phyloP scores from a whole-genome alignment of 2,888 invertebrate species.

The Lepidocyrtoides sp. region DNA sequence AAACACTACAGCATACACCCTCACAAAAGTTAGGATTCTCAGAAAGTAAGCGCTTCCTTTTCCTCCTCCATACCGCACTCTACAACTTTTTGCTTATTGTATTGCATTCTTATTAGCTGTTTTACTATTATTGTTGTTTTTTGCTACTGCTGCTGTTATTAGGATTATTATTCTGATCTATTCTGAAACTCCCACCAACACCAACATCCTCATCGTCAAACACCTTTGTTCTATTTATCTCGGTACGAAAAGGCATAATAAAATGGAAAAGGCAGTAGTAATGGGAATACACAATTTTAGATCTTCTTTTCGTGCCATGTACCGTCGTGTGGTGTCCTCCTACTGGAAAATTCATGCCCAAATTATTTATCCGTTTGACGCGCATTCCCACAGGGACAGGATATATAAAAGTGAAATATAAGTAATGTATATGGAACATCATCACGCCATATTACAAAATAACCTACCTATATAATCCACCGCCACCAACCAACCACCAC shows the following conservation, averaged over 20 bases:
- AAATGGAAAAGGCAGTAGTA: not conserved
- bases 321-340: not conserved
- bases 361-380: not conserved
- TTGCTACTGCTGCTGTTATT: not conserved
- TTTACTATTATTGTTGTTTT: not conserved
- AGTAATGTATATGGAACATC: not conserved
- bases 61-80: too few species aligned
- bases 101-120: not conserved
- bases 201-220: not conserved
- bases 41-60: not conserved
- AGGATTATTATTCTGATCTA: not conserved
- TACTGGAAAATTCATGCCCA: not conserved
- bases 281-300: not conserved
- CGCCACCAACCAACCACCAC: too few species aligned
- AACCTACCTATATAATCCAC: too few species aligned
- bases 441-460: conserved; percentile 27
- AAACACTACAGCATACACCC: not conserved
- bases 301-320: not conserved
- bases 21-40: not conserved
- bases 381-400: conserved; percentile 5
- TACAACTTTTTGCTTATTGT: not conserved
- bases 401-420: not conserved
- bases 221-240: conserved; percentile 12
- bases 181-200: not conserved
- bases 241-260: not conserved